Conservation (phyloP, 1,140 invertebrate genomes). For the Drosophila mayri region DNA sequence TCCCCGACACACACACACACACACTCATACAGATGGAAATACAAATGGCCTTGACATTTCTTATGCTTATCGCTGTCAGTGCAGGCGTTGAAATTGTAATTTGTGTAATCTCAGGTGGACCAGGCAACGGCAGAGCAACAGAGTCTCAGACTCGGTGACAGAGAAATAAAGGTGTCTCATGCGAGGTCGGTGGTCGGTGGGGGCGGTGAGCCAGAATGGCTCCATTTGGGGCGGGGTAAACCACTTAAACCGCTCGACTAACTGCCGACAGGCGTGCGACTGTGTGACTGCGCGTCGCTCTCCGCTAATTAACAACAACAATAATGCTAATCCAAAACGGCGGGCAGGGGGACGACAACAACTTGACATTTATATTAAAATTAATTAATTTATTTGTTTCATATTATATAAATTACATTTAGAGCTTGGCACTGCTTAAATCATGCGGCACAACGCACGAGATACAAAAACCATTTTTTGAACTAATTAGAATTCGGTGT, state of each 20-base stretch:
- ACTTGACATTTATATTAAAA: slow-evolving; percentile 77
- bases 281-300: slow-evolving; percentile 16
- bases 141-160: slow-evolving; percentile 24
- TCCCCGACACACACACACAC: slow-evolving; percentile 3
- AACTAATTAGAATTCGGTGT: slow-evolving; percentile 72
- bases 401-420: slow-evolving; percentile 83
- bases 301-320: slow-evolving; percentile 71
- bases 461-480: slow-evolving; percentile 67
- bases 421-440: slow-evolving; percentile 58
- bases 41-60: slow-evolving; percentile 81
- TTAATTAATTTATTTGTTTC: slow-evolving; percentile 83
- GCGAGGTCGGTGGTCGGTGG: slow-evolving; percentile 2
- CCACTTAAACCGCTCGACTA: slow-evolving; percentile 66
- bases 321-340: slow-evolving; percentile 63
- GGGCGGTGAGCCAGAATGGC: slow-evolving; percentile 33
- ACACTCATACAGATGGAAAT: slow-evolving; percentile 28
- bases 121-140: slow-evolving; percentile 33
- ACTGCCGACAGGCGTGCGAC: slow-evolving; percentile 30
- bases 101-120: slow-evolving; percentile 79
- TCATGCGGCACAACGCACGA: slow-evolving; percentile 54
- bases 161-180: slow-evolving; percentile 52
- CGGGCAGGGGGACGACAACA: slow-evolving; percentile 8
- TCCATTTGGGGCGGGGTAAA: slow-evolving; percentile 42
- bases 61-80: slow-evolving; percentile 81
- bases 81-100: slow-evolving; percentile 83